phyloP scores from a whole-genome alignment of 2,888 invertebrate species.

The Noctua fimbriata region DNA sequence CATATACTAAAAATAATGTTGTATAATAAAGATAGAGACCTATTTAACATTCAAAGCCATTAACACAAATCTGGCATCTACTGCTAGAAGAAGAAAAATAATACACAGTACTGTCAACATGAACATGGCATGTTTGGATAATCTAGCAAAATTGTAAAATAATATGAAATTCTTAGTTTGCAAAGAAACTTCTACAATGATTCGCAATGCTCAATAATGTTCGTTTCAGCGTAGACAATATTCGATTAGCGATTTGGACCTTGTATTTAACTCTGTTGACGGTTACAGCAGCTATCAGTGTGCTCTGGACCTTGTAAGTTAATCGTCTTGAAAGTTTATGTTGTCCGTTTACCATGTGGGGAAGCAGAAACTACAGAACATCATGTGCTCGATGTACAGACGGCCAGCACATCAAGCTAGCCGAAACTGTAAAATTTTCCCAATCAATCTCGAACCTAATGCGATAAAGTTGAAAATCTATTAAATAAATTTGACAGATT shows the following conservation, averaged over 20 bases:
- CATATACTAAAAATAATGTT: too few relatives aligned
- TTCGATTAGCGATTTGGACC: slow-evolving; percentile 80
- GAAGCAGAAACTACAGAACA: too few relatives aligned
- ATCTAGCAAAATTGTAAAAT: not conserved
- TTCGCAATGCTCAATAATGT: slow-evolving; percentile 73
- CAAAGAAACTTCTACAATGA: not conserved
- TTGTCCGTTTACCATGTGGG: too few relatives aligned
- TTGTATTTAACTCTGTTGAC: slow-evolving; percentile 78
- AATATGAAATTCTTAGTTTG: not conserved
- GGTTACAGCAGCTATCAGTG: slow-evolving; percentile 76
- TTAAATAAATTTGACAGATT: too few relatives aligned
- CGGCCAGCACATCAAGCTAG: too few relatives aligned
- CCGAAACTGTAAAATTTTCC: too few relatives aligned
- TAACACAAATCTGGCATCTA: slow-evolving; percentile 3
- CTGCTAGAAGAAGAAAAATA: slow-evolving; percentile 29
- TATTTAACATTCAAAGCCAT: not conserved
- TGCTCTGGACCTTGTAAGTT: slow-evolving; percentile 79
- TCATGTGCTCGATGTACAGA: too few relatives aligned
- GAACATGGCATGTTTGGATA: not conserved
- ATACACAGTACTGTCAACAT: slow-evolving; percentile 39
- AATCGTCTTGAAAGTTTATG: too few relatives aligned
- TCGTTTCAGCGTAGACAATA: slow-evolving; percentile 72
- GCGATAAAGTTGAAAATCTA: too few relatives aligned
- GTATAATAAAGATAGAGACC: too few relatives aligned
- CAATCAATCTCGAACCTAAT: too few relatives aligned